phyloP scores from a whole-genome alignment of 1,140 invertebrate species.

The Bathynomus jamesi region DNA sequence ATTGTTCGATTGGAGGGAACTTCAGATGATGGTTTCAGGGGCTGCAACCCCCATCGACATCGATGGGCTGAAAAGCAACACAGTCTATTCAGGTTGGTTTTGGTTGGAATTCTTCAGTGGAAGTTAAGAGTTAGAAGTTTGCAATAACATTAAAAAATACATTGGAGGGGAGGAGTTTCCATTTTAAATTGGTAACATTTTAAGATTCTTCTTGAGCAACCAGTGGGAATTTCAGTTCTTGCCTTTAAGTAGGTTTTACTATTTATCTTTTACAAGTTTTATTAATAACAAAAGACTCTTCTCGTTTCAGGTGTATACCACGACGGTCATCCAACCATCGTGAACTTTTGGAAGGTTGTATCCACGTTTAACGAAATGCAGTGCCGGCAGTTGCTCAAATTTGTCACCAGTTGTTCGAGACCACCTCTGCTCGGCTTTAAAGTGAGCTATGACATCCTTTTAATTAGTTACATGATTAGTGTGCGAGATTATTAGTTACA shows the following conservation, averaged over 20 bases:
- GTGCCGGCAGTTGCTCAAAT: conserved; percentile 80
- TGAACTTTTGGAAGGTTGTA: conserved; percentile 75
- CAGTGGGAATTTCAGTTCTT: too few species aligned
- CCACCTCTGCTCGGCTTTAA: conserved; percentile 97
- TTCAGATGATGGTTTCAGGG: conserved; percentile 89
- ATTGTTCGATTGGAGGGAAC: conserved; percentile 90
- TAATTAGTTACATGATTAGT: too few species aligned
- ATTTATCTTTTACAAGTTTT: too few species aligned
- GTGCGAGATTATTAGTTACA: too few species aligned
- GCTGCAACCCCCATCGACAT: conserved; percentile 86
- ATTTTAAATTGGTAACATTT: too few species aligned
- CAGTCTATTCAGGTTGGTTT: conserved; percentile 64
- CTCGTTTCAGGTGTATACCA: conserved; percentile 75
- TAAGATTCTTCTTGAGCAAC: too few species aligned
- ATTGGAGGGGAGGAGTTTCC: too few species aligned
- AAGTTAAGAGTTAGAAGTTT: too few species aligned
- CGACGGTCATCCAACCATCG: conserved; percentile 58
- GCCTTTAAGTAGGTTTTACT: too few species aligned
- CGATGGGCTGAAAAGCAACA: conserved; percentile 73
- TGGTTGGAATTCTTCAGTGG: too few species aligned
- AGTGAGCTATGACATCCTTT: conserved; percentile 43
- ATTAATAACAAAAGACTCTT: too few species aligned
- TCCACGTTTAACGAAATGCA: conserved; percentile 73
- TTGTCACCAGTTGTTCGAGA: conserved; percentile 92
- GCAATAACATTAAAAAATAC: too few species aligned